Conservation (phyloP, 2,888 invertebrate genomes). For the Xestobium rufovillosum region DNA sequence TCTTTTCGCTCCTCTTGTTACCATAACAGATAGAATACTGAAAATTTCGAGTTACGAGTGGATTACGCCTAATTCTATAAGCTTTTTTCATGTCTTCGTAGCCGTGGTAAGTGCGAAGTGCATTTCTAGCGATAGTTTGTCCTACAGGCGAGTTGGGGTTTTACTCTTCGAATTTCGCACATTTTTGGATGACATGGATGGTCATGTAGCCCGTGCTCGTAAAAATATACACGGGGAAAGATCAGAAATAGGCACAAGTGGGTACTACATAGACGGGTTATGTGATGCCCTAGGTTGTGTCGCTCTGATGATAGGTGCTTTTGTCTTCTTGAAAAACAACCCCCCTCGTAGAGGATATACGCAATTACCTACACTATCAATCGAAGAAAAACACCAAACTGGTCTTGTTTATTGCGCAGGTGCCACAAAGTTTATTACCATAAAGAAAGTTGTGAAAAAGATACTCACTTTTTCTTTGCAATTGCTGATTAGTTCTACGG, state of each 20-base stretch:
- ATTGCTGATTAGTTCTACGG: slow-evolving; percentile 64
- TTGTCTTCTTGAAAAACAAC: slow-evolving; percentile 62
- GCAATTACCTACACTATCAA: slow-evolving; percentile 52
- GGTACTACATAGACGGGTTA: slow-evolving; percentile 76
- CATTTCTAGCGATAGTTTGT: slow-evolving; percentile 63
- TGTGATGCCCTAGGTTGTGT: slow-evolving; percentile 73
- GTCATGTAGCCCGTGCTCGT: slow-evolving; percentile 72
- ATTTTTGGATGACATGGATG: slow-evolving; percentile 80
- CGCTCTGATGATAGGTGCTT: slow-evolving; percentile 62
- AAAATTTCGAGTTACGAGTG: slow-evolving; percentile 39
- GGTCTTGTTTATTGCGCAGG: slow-evolving; percentile 53
- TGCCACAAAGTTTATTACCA: slow-evolving; percentile 59
- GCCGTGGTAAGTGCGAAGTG: slow-evolving; percentile 69
- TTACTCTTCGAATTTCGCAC: slow-evolving; percentile 73
- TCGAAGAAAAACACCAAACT: slow-evolving; percentile 42
- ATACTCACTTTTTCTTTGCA: slow-evolving; percentile 62
- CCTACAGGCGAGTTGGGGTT: slow-evolving; percentile 64
- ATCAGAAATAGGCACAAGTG: slow-evolving; percentile 72
- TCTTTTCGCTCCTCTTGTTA: slow-evolving; percentile 71
- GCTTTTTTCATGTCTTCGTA: slow-evolving; percentile 68
- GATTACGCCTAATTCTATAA: slow-evolving; percentile 80
- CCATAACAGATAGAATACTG: slow-evolving; percentile 59
- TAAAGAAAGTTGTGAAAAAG: slow-evolving; percentile 58
- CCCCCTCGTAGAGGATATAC: slow-evolving; percentile 68
- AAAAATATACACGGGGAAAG: slow-evolving; percentile 68